These are phyloP conservation scores for Vulpes vulpes DNA, from an alignment of 2,113 vertebrate species.

Conservation along the genomic window DNA sequence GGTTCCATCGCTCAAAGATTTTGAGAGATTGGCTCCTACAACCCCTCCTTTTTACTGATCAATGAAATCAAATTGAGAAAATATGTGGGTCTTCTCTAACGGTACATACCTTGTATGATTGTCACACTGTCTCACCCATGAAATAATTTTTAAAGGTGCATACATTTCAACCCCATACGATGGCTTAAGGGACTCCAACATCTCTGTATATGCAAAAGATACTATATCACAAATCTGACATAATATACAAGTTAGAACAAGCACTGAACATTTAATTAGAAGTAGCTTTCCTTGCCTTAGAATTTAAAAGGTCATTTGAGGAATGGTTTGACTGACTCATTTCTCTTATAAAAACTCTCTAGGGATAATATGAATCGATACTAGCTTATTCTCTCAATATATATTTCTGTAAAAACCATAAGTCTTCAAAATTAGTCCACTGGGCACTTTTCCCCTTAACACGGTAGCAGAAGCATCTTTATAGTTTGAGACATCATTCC, in stretches of 20 bases:
- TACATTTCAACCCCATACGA: background rate
- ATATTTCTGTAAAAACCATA: background rate
- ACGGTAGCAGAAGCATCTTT: background rate
- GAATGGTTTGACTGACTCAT: slow-evolving; percentile 8
- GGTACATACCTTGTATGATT: background rate
- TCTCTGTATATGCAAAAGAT: background rate
- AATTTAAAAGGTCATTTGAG: slow-evolving; percentile 56
- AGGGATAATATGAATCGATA: background rate
- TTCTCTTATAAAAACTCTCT: slow-evolving; percentile 32
- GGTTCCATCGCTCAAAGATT: background rate
- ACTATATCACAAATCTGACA: background rate
- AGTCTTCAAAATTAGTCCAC: background rate
- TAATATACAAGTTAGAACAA: background rate
- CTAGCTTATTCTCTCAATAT: background rate
- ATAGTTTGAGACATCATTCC: background rate
- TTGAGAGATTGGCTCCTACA: background rate
- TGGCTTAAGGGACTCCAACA: background rate
- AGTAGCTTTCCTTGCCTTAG: background rate
- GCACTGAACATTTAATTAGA: slow-evolving; percentile 1
- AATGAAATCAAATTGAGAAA: background rate
- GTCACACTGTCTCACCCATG: background rate
- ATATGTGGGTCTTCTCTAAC: background rate
- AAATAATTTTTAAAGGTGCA: slow-evolving; percentile 19
- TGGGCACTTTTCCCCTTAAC: background rate
- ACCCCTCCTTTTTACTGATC: background rate